These are phyloP conservation scores for Tenodera sinensis DNA, from an alignment of 2,888 invertebrate genomes.

Conservation along the genomic window DNA sequence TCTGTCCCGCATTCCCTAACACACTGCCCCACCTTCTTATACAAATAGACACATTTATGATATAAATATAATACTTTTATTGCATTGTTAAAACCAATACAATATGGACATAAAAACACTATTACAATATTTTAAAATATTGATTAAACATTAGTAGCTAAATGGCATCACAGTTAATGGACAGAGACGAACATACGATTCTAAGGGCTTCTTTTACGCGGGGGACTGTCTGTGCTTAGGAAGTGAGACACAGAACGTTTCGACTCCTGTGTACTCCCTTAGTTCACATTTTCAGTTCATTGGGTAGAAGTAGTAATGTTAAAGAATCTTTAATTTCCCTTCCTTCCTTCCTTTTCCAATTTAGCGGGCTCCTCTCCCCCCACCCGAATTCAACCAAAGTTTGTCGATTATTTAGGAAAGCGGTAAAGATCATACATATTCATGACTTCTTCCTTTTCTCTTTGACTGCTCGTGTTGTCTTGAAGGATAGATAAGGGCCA, in stretches of 20 bases:
- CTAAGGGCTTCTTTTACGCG: too few relatives aligned
- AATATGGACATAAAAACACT: too few relatives aligned
- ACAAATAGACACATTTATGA: too few relatives aligned
- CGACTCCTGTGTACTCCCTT: neutral
- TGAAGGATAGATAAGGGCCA: neutral
- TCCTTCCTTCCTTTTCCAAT: neutral
- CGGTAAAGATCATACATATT: slow-evolving; percentile 2
- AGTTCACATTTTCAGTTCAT: neutral
- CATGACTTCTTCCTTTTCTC: neutral
- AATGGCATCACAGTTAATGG: too few relatives aligned
- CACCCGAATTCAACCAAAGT: neutral
- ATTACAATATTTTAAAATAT: too few relatives aligned
- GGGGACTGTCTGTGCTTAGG: neutral
- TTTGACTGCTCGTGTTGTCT: neutral
- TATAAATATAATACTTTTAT: too few relatives aligned
- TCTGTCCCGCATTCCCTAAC: too few relatives aligned
- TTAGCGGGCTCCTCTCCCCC: neutral
- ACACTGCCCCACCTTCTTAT: too few relatives aligned
- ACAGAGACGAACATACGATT: too few relatives aligned
- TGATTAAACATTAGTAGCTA: too few relatives aligned
- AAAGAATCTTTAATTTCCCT: neutral
- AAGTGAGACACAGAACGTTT: neutral
- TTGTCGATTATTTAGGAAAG: neutral
- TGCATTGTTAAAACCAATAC: too few relatives aligned
- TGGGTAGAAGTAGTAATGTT: slow-evolving; percentile 5